Percentiles rank a stretch among this genome's conserved stretches.
Conservation (phyloP, 2,888 invertebrate species). For the Lepidocyrtinus sp. region DNA sequence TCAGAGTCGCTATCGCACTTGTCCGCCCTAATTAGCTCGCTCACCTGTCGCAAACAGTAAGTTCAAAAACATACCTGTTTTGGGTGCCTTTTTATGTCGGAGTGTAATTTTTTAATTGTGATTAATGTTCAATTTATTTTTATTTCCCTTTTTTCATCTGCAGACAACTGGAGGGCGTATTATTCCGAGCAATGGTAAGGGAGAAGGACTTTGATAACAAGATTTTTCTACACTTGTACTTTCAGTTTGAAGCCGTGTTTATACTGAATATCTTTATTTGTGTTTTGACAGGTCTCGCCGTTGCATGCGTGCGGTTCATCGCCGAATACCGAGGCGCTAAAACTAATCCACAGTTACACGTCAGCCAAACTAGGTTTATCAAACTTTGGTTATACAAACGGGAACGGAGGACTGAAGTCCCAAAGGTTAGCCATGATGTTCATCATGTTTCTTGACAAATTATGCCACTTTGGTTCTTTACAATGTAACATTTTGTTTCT, state of each 20-base stretch:
- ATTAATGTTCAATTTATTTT: no score
- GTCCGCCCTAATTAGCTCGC: conserved; percentile 67
- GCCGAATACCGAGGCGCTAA: conserved; percentile 67
- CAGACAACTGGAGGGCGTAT: conserved; percentile 67
- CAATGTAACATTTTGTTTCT: neutral
- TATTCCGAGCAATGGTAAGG: conserved; percentile 68
- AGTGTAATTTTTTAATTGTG: no score
- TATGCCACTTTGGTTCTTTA: no score
- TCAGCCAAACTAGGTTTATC: conserved; percentile 68
- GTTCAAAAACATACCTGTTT: no score
- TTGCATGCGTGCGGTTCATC: conserved; percentile 66
- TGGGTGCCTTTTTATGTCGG: no score
- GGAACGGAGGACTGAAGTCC: conserved; percentile 63
- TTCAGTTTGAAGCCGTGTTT: no score
- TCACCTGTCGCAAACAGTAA: conserved; percentile 69
- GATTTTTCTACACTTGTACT: no score
- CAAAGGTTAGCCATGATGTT: no score
- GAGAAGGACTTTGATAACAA: no score
- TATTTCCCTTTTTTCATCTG: no score
- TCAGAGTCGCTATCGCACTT: conserved; percentile 68
- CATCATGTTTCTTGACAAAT: no score
- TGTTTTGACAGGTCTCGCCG: conserved; percentile 61
- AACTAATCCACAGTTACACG: conserved; percentile 66
- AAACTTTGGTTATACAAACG: conserved; percentile 64
- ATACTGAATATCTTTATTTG: neutral